Percentiles rank a stretch among this genome's conserved stretches.
Conservation (phyloP, 2,113 vertebrate genomes). For the Cnemophilus loriae region DNA sequence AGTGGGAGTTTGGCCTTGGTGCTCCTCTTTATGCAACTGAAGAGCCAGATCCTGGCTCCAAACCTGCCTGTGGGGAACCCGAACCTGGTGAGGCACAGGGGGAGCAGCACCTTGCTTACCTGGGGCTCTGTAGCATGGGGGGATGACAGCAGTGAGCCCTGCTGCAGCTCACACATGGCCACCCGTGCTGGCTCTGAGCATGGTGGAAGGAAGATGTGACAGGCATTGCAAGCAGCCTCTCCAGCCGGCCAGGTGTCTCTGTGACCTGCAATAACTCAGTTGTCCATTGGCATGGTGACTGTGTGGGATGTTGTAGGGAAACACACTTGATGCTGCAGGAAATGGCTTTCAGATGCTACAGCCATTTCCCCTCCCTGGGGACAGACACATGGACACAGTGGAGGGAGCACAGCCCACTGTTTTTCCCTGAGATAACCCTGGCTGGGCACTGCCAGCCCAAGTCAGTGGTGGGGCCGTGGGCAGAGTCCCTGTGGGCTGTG, state of each 20-base stretch:
- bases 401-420: neutral
- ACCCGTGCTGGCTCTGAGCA: neutral
- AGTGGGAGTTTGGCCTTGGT: neutral
- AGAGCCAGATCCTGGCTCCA: neutral
- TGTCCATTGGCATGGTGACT: rapidly evolving
- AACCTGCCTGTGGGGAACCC: rapidly evolving
- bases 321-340: neutral
- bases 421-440: neutral
- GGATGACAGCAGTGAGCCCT: neutral
- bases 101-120: neutral
- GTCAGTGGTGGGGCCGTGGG: neutral
- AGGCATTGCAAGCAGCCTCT: neutral
- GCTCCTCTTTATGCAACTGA: neutral
- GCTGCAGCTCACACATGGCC: neutral
- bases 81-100: neutral
- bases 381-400: neutral
- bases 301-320: neutral
- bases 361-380: neutral
- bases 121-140: neutral
- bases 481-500: neutral
- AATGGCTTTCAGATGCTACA: neutral
- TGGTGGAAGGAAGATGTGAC: rapidly evolving
- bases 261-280: neutral
- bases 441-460: neutral
- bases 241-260: neutral